These are phyloP conservation scores for Scolopax bukidnonensis DNA, from an alignment of 2,797 vertebrate species.

Conservation along the genomic window DNA sequence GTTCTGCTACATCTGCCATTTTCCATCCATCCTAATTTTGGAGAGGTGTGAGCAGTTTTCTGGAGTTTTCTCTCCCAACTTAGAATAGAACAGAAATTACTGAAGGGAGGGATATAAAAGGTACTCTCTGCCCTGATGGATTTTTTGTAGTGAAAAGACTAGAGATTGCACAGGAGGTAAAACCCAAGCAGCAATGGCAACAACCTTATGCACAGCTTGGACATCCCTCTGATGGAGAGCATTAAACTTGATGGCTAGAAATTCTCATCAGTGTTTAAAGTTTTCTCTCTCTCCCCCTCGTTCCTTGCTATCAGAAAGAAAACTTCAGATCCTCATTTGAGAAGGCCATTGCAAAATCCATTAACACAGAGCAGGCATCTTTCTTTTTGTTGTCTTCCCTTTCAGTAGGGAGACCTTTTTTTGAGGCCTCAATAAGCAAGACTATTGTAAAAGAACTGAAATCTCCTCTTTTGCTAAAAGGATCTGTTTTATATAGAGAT, in stretches of 20 bases:
- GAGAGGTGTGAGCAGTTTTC: not conserved
- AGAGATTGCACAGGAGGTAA: not conserved
- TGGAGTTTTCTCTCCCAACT: not conserved
- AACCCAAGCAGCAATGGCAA: not conserved
- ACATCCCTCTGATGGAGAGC: not conserved
- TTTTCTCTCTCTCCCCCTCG: not conserved
- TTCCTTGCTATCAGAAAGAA: not conserved
- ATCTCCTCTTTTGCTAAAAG: not conserved
- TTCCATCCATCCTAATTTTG: not conserved
- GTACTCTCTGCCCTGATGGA: not conserved
- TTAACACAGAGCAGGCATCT: not conserved
- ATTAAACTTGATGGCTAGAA: not conserved
- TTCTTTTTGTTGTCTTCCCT: not conserved
- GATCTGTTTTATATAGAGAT: not conserved
- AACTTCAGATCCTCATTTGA: not conserved
- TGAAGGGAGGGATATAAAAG: not conserved
- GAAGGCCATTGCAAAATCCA: not conserved
- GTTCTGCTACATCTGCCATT: not conserved
- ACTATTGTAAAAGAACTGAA: not conserved
- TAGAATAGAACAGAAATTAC: not conserved
- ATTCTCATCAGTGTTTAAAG: not conserved
- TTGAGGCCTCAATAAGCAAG: not conserved
- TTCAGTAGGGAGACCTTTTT: not conserved
- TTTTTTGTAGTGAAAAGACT: not conserved
- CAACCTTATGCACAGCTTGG: not conserved